Conservation (phyloP, 64 coral and sea anemone species). For the Hydrozoanthus tunicans region DNA sequence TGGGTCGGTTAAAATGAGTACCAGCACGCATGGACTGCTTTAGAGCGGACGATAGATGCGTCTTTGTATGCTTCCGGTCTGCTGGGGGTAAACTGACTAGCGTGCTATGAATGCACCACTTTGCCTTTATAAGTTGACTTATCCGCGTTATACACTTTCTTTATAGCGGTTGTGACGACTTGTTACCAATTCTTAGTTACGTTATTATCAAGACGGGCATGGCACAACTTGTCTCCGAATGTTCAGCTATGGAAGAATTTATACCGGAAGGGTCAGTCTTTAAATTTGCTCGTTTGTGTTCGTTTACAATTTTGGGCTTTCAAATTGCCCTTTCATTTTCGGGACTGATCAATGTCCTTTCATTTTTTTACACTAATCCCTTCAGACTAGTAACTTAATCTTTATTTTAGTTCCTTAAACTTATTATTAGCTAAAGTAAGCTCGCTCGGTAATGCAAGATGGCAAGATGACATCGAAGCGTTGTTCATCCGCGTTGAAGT, state of each 20-base stretch:
- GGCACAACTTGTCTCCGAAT: conserved; percentile 84
- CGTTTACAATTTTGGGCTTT: background rate
- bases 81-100: no score
- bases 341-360: background rate
- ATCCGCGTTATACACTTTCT: background rate
- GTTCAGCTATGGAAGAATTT: conserved; percentile 97
- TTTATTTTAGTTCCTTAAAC: no score
- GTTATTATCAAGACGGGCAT: conserved; percentile 88
- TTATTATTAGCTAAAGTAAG: no score
- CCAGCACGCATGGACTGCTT: no score
- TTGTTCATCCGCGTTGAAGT: no score
- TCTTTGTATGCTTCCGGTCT: no score
- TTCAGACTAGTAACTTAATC: no score
- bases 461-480: no score
- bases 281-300: background rate
- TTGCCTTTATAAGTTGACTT: background rate
- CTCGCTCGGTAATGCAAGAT: no score
- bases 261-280: conserved; percentile 85
- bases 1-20: no score
- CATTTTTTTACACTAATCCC: no score
- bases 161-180: conserved; percentile 86
- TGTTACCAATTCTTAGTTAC: conserved; percentile 86
- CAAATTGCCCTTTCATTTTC: background rate
- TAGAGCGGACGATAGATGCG: no score
- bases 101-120: background rate